Conservation (phyloP, 2,888 invertebrate genomes). For the Trichogramma dendrolimi region DNA sequence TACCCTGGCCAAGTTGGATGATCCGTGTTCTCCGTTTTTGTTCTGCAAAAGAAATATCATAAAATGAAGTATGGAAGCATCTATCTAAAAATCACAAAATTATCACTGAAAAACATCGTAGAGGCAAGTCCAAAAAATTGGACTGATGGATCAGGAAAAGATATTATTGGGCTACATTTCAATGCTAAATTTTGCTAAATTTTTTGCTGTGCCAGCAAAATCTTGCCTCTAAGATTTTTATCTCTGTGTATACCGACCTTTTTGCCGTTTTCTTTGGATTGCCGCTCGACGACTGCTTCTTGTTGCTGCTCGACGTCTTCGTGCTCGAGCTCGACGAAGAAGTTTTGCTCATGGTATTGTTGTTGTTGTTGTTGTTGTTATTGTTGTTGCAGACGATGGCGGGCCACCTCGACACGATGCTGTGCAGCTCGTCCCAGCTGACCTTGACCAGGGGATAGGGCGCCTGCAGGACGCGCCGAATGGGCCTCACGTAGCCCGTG, state of each 20-base stretch:
- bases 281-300: slow-evolving; percentile 19
- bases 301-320: slow-evolving; percentile 38
- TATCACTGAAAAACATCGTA: neutral
- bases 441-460: slow-evolving; percentile 78
- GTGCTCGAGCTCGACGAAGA: slow-evolving; percentile 34
- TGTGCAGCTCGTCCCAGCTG: slow-evolving; percentile 54
- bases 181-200: too few relatives aligned
- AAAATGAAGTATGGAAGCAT: neutral
- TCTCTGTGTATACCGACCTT: slow-evolving; percentile 37
- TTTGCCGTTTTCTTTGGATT: slow-evolving; percentile 52
- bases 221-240: too few relatives aligned
- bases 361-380: slow-evolving; percentile 1
- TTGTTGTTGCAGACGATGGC: too few relatives aligned
- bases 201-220: too few relatives aligned
- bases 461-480: slow-evolving; percentile 73
- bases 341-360: slow-evolving; percentile 35
- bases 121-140: neutral
- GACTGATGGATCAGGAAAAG: too few relatives aligned
- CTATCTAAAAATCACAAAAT: neutral
- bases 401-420: slow-evolving; percentile 1
- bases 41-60: slow-evolving; percentile 32
- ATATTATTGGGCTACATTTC: too few relatives aligned
- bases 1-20: slow-evolving; percentile 69
- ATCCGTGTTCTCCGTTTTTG: slow-evolving; percentile 53
- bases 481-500: slow-evolving; percentile 66